Conservation (phyloP, 2,113 vertebrate species). For the Tragelaphus imberbis region DNA sequence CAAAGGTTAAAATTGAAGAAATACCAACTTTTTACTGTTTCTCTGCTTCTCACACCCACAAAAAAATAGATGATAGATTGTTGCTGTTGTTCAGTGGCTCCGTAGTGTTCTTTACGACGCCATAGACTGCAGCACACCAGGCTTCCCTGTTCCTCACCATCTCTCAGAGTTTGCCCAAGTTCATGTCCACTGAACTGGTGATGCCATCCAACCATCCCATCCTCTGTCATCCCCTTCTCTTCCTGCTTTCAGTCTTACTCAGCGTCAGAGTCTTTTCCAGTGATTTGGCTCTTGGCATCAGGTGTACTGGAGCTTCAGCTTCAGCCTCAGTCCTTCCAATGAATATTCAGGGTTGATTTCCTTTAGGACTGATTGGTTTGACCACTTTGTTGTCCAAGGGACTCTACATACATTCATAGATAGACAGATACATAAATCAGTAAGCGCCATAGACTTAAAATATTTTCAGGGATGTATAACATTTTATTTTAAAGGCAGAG, state of each 20-base stretch:
- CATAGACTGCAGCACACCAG: neutral
- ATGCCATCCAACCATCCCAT: neutral
- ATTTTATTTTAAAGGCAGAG: neutral
- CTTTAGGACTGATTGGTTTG: neutral
- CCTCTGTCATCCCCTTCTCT: neutral
- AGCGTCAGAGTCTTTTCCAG: neutral
- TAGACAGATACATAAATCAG: neutral
- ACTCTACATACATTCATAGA: neutral
- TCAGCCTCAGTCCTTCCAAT: neutral
- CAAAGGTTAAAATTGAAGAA: neutral
- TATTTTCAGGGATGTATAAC: neutral
- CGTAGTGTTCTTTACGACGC: fast-evolving
- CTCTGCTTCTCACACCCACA: neutral
- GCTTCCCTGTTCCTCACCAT: neutral
- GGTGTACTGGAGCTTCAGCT: neutral
- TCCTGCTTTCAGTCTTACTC: neutral
- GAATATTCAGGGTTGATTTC: neutral
- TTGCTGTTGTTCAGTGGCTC: neutral
- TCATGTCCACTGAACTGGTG: neutral
- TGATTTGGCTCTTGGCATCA: neutral
- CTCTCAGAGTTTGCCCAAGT: neutral
- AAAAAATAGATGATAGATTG: neutral
- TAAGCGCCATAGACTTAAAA: neutral
- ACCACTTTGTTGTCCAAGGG: neutral
- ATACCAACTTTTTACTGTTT: neutral